Base-by-base conservation (phyloP, 2,797 vertebrate species). In the Alauda arvensis region DNA sequence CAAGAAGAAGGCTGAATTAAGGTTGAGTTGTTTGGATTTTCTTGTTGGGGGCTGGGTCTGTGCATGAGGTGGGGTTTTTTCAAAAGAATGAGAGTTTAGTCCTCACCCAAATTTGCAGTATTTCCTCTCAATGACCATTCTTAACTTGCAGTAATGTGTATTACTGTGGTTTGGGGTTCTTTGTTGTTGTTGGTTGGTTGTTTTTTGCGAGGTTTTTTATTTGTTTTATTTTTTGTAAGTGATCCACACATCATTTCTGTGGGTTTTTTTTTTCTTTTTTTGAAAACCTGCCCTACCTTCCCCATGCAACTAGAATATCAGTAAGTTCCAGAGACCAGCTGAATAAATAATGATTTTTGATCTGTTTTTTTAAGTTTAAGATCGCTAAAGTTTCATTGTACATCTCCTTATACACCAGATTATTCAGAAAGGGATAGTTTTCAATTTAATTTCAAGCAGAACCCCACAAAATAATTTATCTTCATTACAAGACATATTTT, bases 51-150 rank as follows among this genome's bases (percentile, higher is more conserved):
- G 4, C 3, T 25, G 15, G 1, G 5, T 40, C 11, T 49, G 14
- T 39, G 10, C 0, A 2, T 5, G 3, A 34, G 12, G 9, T 28
- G 6, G 1, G 1, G 1, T 3, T 6, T 29, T n/a, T 34, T 62
- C 39, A 7, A 45, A 42, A 48, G 13, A 2, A 1, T 28, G 5
- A 72, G 8, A 51, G 4, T 46, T 71, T 31, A 55, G 10, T 10
- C 4, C 15, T 70, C 25, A 49, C 34, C 7, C 9, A 71, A 16
- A 65, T 57, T 15, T 24, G 5, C 25, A 63, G 12, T 7, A 67
- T 19, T 85, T 87, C 39, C 21, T 45, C 53, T 59, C 19, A 72
- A 17, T 14, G 53, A 5, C 6, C 16, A 61, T 28, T 18, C 12
- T 24, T 65, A n/a, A 52, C 5, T 6, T 23, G 18, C 5, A 46